Percentiles rank a stretch among this genome's conserved stretches.
Conservation (phyloP, 2,797 vertebrate species). For the Sebastes diaconus region DNA sequence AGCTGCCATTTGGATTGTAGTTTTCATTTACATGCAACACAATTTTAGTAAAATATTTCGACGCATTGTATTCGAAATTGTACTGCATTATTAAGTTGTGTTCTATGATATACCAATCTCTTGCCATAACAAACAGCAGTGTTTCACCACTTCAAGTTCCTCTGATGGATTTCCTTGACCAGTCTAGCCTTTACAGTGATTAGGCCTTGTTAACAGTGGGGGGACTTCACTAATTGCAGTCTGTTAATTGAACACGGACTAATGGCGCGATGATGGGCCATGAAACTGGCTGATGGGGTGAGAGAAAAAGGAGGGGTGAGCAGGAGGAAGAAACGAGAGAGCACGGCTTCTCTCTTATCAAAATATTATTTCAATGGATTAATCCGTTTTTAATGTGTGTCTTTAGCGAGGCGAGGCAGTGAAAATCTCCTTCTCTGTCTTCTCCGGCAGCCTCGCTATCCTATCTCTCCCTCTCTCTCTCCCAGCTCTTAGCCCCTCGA, state of each 20-base stretch:
- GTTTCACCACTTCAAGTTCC: neutral
- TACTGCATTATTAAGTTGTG: neutral
- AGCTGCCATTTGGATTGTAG: neutral
- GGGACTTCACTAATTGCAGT: slow-evolving; percentile 70
- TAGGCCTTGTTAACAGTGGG: slow-evolving; percentile 62
- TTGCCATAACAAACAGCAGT: neutral
- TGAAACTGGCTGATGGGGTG: slow-evolving; percentile 63
- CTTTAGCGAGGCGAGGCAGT: slow-evolving; percentile 77
- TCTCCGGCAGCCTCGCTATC: slow-evolving; percentile 62
- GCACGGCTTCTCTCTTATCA: slow-evolving; percentile 78
- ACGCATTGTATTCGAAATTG: too few species aligned
- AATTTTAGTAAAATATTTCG: neutral
- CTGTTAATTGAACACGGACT: slow-evolving; percentile 75
- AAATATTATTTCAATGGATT: slow-evolving; percentile 87
- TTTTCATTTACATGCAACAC: neutral
- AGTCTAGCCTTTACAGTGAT: slow-evolving; percentile 56
- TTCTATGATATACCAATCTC: neutral
- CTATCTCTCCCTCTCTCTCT: slow-evolving; percentile 64
- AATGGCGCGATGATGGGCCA: slow-evolving; percentile 61
- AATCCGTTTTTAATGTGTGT: slow-evolving; percentile 87
- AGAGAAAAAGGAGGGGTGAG: slow-evolving; percentile 53
- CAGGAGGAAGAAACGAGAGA: slow-evolving; percentile 51
- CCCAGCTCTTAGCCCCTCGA: slow-evolving; percentile 77
- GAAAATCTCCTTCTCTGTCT: slow-evolving; percentile 72
- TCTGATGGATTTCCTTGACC: slow-evolving; percentile 60